Evolutionary conservation across 2,888 invertebrate species (phyloP).

Genomic region (Lithophane ornitopus): DNA sequence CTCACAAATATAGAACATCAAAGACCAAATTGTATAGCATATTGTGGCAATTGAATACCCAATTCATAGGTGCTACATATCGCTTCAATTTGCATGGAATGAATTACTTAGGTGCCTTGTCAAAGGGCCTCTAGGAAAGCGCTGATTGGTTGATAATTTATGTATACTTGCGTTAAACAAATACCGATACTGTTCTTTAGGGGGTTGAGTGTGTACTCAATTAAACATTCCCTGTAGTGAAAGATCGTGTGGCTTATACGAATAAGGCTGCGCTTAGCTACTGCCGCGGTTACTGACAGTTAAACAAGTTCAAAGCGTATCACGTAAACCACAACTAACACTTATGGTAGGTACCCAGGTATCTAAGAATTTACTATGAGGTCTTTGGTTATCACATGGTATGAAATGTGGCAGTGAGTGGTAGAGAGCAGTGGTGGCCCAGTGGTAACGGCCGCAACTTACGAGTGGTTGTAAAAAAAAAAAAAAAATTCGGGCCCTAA

Average conservation of each 20-base stretch:
- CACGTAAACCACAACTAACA: neutral
- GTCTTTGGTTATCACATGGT: neutral
- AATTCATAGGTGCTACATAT: slow-evolving; percentile 68
- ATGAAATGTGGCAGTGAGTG: neutral
- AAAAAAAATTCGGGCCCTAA: too few species aligned
- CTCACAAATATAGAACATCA: slow-evolving; percentile 65
- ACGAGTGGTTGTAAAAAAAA: too few species aligned
- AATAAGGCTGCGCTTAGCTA: neutral
- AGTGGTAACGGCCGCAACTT: too few species aligned
- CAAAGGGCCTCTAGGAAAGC: slow-evolving; percentile 66
- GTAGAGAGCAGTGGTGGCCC: too few species aligned
- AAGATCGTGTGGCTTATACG: neutral
- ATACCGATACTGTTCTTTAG: slow-evolving; percentile 29
- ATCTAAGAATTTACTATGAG: neutral
- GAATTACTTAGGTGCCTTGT: slow-evolving; percentile 72
- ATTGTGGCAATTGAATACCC: slow-evolving; percentile 70
- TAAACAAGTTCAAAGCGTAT: neutral
- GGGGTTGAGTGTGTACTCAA: slow-evolving; percentile 20
- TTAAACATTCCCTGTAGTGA: slow-evolving; percentile 16
- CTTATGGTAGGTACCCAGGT: neutral
- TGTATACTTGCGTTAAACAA: slow-evolving; percentile 45
- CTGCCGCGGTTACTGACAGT: neutral
- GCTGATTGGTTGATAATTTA: slow-evolving; percentile 56
- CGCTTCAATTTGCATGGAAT: slow-evolving; percentile 71
- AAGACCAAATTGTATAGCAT: slow-evolving; percentile 67